Percentiles rank a stretch among this genome's conserved stretches.
Conservation (phyloP, 2,888 invertebrate species). For the Coleophora deauratella region DNA sequence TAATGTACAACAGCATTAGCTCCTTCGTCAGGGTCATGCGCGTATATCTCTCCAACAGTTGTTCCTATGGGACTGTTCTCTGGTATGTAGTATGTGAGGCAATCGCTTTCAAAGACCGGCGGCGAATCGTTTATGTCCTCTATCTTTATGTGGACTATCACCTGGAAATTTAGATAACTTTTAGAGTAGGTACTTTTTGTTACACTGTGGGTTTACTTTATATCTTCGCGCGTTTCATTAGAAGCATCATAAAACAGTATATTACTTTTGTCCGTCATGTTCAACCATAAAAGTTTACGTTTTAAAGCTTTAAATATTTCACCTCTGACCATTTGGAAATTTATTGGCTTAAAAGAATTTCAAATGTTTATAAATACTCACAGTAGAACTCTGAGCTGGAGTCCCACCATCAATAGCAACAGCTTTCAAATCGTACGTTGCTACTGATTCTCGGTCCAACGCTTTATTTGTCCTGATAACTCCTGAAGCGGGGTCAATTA, state of each 20-base stretch:
- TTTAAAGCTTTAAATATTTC: no score
- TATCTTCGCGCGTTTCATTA: no score
- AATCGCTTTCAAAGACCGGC: conserved; percentile 90
- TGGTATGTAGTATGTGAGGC: conserved; percentile 89
- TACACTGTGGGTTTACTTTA: no score
- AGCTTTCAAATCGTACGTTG: conserved; percentile 88
- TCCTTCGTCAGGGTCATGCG: conserved; percentile 94
- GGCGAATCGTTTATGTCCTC: conserved; percentile 94
- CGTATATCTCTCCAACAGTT: conserved; percentile 91
- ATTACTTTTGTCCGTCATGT: no score
- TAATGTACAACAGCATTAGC: conserved; percentile 94
- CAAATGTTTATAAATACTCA: no score
- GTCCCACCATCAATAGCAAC: conserved; percentile 93
- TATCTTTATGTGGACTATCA: conserved; percentile 85
- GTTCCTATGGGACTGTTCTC: conserved; percentile 98
- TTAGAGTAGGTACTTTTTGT: background rate
- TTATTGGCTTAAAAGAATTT: no score
- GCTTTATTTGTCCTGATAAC: conserved; percentile 91
- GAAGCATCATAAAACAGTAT: no score
- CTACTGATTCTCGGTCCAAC: conserved; percentile 92
- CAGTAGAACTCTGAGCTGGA: conserved; percentile 79
- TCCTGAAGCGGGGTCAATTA: conserved; percentile 93
- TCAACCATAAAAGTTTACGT: no score
- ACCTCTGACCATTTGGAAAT: no score
- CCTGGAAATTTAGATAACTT: conserved; percentile 34